Evolutionary conservation across 2,797 vertebrate genomes (phyloP).

Genomic region (Euthynnus affinis): DNA sequence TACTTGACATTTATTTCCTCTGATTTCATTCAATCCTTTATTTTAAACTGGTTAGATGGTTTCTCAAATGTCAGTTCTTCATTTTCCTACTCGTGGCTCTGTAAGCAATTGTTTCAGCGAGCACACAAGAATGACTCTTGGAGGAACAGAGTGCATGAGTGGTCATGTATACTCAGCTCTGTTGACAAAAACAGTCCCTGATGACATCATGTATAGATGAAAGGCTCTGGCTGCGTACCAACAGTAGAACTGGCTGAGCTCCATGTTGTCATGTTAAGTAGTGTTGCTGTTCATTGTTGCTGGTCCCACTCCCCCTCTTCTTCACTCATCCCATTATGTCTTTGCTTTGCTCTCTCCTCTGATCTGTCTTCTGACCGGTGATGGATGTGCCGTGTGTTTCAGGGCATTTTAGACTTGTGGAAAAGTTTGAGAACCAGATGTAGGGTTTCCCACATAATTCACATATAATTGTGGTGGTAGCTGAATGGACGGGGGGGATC

Average conservation of each 20-base stretch:
- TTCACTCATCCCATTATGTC: constrained; percentile 13
- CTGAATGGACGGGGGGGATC: too few relatives aligned
- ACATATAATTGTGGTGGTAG: too few relatives aligned
- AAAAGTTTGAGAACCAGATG: constrained; percentile 83
- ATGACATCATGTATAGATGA: constrained; percentile 45
- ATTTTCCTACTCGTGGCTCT: constrained; percentile 3
- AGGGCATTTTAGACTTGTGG: constrained; percentile 62
- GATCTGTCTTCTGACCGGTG: constrained; percentile 34
- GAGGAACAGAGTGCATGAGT: not conserved
- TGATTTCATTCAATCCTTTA: not conserved
- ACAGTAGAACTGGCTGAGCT: constrained; percentile 33
- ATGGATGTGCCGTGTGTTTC: constrained; percentile 65
- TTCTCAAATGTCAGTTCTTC: not conserved
- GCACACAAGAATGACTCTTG: constrained; percentile 1
- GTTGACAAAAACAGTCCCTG: constrained; percentile 20
- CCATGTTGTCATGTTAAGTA: constrained; percentile 54
- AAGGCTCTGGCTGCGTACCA: constrained; percentile 8
- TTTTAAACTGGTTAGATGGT: not conserved
- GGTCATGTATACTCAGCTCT: constrained; percentile 13
- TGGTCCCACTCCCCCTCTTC: not conserved
- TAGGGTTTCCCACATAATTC: too few relatives aligned
- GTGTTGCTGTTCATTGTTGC: constrained; percentile 40
- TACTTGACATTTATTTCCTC: not conserved
- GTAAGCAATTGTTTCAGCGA: constrained; percentile 7
- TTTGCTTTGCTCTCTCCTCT: constrained; percentile 22